These are phyloP conservation scores for Apantesis nais DNA, from an alignment of 2,888 invertebrate genomes.

Conservation along the genomic window DNA sequence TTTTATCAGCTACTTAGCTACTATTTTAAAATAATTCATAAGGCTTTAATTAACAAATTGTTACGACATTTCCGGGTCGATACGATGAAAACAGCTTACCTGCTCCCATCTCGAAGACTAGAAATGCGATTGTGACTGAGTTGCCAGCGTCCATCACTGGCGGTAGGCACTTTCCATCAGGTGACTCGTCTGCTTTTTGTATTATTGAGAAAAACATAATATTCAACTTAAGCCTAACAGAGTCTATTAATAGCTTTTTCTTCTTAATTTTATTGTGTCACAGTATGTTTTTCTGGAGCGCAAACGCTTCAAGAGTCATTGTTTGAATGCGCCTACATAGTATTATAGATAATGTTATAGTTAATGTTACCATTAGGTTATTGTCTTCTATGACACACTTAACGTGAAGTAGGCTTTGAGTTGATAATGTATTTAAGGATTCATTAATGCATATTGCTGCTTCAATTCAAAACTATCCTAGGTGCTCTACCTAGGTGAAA, in stretches of 20 bases:
- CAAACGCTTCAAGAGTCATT: constrained; percentile 9
- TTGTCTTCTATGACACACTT: constrained; percentile 5
- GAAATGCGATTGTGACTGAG: not conserved
- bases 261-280: constrained; percentile 15
- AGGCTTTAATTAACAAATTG: not conserved
- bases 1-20: no score
- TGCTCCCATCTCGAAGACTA: not conserved
- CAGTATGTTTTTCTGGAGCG: constrained; percentile 9
- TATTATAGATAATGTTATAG: constrained; percentile 3
- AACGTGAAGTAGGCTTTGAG: not conserved
- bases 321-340: not conserved
- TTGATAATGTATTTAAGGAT: not conserved
- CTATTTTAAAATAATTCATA: no score
- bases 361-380: constrained; percentile 1
- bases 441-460: no score
- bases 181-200: not conserved
- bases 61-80: not conserved
- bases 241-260: constrained; percentile 10
- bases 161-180: not conserved
- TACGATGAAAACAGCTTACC: not conserved
- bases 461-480: no score
- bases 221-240: not conserved
- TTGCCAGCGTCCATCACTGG: not conserved
- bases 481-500: no score
- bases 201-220: not conserved